Conservation (phyloP, 2,888 invertebrate species). For the Yponomeuta cagnagella region DNA sequence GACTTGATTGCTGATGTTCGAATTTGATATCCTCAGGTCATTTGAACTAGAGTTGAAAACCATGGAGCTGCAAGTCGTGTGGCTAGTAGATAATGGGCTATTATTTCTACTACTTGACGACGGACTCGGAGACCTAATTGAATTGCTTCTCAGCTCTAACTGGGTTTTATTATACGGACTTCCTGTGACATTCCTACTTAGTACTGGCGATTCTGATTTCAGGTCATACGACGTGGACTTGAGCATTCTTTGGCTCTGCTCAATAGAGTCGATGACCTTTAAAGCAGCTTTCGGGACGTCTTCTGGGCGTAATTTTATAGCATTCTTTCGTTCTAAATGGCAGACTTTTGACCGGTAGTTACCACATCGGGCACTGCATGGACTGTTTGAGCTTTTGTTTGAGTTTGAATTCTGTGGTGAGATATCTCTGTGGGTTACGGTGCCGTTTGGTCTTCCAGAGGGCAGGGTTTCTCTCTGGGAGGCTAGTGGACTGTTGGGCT, state of each 20-base stretch:
- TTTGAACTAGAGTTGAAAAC: constrained; percentile 72
- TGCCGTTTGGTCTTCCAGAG: constrained; percentile 43
- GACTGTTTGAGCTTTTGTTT: constrained; percentile 56
- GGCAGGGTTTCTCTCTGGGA: constrained; percentile 61
- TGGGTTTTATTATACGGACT: constrained; percentile 55
- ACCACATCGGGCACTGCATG: constrained; percentile 60
- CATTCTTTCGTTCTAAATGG: constrained; percentile 67
- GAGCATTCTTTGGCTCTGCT: constrained; percentile 68
- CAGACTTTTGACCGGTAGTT: constrained; percentile 56
- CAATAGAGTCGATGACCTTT: constrained; percentile 68
- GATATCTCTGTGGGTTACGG: constrained; percentile 30
- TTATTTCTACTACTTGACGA: constrained; percentile 67
- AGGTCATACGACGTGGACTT: constrained; percentile 68
- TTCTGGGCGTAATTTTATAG: constrained; percentile 67
- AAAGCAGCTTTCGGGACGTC: constrained; percentile 64
- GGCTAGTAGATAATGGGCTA: constrained; percentile 68
- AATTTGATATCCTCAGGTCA: constrained; percentile 66
- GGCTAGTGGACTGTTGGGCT: constrained; percentile 69
- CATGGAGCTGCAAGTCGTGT: constrained; percentile 72
- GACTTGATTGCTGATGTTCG: constrained; percentile 65
- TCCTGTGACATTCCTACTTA: constrained; percentile 50
- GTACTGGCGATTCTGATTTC: constrained; percentile 61
- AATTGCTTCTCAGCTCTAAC: constrained; percentile 59
- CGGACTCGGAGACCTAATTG: constrained; percentile 62
- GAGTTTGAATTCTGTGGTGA: constrained; percentile 60